Conservation (phyloP, 1,140 invertebrate genomes). For the Lutraria rhynchaena region DNA sequence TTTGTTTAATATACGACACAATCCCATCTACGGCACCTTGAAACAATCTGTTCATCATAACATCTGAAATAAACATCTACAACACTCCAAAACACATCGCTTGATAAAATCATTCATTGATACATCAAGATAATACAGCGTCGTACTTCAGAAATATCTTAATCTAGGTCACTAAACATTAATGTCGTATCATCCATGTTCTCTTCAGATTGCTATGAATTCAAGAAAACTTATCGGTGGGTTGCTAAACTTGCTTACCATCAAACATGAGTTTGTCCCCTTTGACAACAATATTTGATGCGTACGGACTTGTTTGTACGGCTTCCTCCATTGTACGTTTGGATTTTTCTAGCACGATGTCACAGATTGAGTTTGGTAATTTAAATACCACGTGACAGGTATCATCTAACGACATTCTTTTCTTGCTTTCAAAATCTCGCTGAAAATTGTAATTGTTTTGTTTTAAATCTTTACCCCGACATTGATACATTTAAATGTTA, state of each 20-base stretch:
- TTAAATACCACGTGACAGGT: slow-evolving; percentile 29
- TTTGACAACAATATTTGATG: slow-evolving; percentile 22
- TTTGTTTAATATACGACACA: slow-evolving; percentile 32
- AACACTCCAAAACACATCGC: too few relatives aligned
- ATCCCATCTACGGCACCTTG: slow-evolving; percentile 39
- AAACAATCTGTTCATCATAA: slow-evolving; percentile 19
- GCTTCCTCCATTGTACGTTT: slow-evolving; percentile 42
- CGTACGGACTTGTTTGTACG: slow-evolving; percentile 14
- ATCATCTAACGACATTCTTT: slow-evolving; percentile 17
- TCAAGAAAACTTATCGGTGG: too few relatives aligned
- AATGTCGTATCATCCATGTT: too few relatives aligned
- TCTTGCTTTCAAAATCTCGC: slow-evolving; percentile 47
- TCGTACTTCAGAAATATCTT: too few relatives aligned
- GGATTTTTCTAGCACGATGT: background rate
- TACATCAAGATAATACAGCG: too few relatives aligned
- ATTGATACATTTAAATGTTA: too few relatives aligned
- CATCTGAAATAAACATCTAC: slow-evolving; percentile 22
- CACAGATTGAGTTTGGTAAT: slow-evolving; percentile 12
- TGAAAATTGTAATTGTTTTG: too few relatives aligned
- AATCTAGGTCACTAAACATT: too few relatives aligned
- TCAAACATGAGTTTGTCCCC: slow-evolving; percentile 37
- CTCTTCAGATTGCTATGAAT: too few relatives aligned
- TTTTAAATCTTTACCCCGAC: too few relatives aligned
- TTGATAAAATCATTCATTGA: too few relatives aligned
- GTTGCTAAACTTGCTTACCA: slow-evolving; percentile 23